phyloP scores from a whole-genome alignment of 1,140 invertebrate genomes.

The Periplaneta americana region DNA sequence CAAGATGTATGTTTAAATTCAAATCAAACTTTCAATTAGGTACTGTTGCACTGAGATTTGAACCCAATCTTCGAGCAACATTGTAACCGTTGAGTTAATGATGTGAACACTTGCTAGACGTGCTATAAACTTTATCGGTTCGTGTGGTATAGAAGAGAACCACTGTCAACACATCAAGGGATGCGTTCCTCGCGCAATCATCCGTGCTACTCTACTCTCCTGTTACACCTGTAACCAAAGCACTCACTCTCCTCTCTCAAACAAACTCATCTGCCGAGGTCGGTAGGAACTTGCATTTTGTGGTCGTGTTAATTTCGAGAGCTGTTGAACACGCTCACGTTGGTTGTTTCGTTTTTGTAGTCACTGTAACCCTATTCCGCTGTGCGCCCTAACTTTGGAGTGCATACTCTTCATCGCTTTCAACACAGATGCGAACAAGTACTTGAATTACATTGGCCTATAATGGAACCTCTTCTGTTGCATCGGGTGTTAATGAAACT shows the following conservation, averaged over 20 bases:
- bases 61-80: no score
- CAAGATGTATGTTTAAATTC: no score
- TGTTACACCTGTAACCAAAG: not conserved
- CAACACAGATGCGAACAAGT: not conserved
- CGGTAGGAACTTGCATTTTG: not conserved
- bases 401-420: not conserved
- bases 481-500: no score
- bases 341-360: not conserved
- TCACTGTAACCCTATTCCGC: not conserved
- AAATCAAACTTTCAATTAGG: no score
- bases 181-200: not conserved
- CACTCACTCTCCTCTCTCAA: not conserved
- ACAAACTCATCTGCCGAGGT: not conserved
- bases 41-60: no score
- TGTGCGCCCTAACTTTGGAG: not conserved
- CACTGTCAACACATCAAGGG: no score
- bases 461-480: no score
- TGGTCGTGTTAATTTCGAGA: not conserved
- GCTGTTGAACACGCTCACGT: not conserved
- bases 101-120: no score
- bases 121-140: no score
- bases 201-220: not conserved
- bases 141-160: no score
- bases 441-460: not conserved
- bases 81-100: no score